phyloP scores from a whole-genome alignment of 1,140 invertebrate genomes.

The Trialeurodes vaporariorum region DNA sequence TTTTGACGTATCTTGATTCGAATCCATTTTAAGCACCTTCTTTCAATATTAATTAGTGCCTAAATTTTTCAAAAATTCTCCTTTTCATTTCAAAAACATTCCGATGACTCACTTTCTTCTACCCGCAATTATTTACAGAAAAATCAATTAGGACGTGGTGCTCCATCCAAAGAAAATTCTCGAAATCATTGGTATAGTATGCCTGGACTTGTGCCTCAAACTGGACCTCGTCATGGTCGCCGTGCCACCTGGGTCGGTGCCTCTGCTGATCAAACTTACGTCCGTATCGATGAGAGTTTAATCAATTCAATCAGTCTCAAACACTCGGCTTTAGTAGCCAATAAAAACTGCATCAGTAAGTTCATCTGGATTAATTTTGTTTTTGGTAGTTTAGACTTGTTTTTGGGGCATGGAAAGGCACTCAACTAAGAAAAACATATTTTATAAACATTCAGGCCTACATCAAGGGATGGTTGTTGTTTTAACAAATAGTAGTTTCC shows the following conservation, averaged over 20 bases:
- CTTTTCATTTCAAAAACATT: too few species aligned
- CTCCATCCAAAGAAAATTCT: conserved; percentile 12
- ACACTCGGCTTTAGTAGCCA: conserved; percentile 77
- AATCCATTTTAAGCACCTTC: too few species aligned
- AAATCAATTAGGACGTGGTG: conserved; percentile 69
- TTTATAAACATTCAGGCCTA: too few species aligned
- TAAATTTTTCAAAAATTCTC: too few species aligned
- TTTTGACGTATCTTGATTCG: too few species aligned
- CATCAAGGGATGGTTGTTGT: too few species aligned
- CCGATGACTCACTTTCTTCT: too few species aligned
- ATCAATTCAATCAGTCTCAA: conserved; percentile 80
- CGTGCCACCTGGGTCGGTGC: conserved; percentile 88
- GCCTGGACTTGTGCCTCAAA: conserved; percentile 65
- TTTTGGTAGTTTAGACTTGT: neutral
- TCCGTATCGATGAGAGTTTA: conserved; percentile 84
- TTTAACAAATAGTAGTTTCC: too few species aligned
- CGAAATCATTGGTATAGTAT: conserved; percentile 62
- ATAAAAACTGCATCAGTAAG: conserved; percentile 70
- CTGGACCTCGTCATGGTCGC: conserved; percentile 61
- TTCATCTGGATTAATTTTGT: conserved; percentile 21
- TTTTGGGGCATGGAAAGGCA: too few species aligned
- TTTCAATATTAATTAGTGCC: too few species aligned
- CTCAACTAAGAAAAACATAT: too few species aligned
- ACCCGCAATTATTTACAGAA: conserved; percentile 55
- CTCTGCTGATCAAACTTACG: conserved; percentile 87